A percentile compares a stretch with the other conserved stretches of the same genome.
These are phyloP conservation scores for Apamea crenata DNA, from an alignment of 2,888 invertebrate genomes.

Conservation along the genomic window DNA sequence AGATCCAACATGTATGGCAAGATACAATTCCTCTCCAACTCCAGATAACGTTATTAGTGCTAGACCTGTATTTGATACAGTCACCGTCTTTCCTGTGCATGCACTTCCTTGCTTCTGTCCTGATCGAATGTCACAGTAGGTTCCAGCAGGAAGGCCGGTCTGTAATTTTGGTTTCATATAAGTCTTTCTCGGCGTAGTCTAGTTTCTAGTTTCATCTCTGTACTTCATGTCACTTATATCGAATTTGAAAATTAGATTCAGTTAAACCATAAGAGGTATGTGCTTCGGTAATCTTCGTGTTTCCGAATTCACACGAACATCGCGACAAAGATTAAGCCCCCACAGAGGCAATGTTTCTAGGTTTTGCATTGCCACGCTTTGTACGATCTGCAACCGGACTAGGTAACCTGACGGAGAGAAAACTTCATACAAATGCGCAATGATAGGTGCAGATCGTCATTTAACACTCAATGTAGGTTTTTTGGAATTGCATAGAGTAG, in stretches of 20 bases:
- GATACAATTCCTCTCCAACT: conserved; percentile 90
- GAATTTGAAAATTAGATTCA: not conserved
- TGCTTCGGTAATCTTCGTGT: not conserved
- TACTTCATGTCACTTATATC: not conserved
- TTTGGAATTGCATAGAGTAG: not conserved
- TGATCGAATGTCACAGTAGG: conserved; percentile 94
- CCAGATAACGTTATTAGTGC: conserved; percentile 88
- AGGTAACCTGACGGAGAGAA: too few relatives aligned
- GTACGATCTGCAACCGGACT: not conserved
- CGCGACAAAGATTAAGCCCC: not conserved
- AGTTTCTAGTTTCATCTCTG: not conserved
- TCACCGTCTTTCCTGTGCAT: conserved; percentile 92
- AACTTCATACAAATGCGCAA: too few relatives aligned
- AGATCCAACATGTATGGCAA: conserved; percentile 90
- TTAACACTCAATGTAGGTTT: not conserved
- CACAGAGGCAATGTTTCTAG: not conserved
- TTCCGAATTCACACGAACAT: not conserved
- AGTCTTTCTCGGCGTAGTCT: not conserved
- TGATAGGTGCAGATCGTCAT: not conserved
- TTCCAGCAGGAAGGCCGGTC: conserved; percentile 92
- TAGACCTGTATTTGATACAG: conserved; percentile 88
- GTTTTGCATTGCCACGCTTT: not conserved
- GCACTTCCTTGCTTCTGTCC: conserved; percentile 84
- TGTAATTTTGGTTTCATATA: conserved; percentile 66
- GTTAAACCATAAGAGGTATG: not conserved